A percentile compares a stretch with the other conserved stretches of the same genome.
Evolutionary conservation across 2,888 invertebrate species (phyloP).

Genomic region (Caenorhabditis sulstoni): DNA sequence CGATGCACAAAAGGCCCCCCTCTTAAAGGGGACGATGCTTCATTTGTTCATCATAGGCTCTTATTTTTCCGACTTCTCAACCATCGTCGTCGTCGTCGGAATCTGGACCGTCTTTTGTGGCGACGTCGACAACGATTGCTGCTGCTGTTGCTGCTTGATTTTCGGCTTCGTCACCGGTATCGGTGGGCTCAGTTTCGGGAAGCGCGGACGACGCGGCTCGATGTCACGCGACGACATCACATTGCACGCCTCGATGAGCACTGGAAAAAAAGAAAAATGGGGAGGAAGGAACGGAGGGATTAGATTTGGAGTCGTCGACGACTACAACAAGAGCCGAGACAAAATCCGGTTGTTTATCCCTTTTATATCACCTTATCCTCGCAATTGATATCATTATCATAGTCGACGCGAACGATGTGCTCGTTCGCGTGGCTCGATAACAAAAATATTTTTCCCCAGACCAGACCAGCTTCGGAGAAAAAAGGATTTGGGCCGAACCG

Average conservation of each 20-base stretch:
- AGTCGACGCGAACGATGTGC: no score
- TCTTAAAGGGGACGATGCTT: not conserved
- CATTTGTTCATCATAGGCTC: not conserved
- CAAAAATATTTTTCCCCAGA: not conserved
- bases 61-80: no score
- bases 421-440: no score
- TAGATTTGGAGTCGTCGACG: no score
- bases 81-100: no score
- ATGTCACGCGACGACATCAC: conserved; percentile 38
- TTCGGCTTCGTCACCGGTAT: not conserved
- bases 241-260: conserved; percentile 49
- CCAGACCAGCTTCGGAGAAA: not conserved
- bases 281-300: no score
- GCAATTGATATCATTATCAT: no score
- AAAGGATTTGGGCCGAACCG: conserved; percentile 71
- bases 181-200: conserved; percentile 27
- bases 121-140: no score
- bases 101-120: not conserved
- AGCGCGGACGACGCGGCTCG: conserved; percentile 22
- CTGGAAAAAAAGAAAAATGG: conserved; percentile 31
- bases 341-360: conserved; percentile 13
- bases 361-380: no score
- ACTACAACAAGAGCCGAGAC: not conserved
- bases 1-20: no score
- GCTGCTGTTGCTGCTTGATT: no score